Percentiles rank a stretch among this genome's conserved stretches.
These are phyloP conservation scores for Melopsittacus undulatus DNA, from an alignment of 2,797 vertebrate genomes.

Conservation along the genomic window DNA sequence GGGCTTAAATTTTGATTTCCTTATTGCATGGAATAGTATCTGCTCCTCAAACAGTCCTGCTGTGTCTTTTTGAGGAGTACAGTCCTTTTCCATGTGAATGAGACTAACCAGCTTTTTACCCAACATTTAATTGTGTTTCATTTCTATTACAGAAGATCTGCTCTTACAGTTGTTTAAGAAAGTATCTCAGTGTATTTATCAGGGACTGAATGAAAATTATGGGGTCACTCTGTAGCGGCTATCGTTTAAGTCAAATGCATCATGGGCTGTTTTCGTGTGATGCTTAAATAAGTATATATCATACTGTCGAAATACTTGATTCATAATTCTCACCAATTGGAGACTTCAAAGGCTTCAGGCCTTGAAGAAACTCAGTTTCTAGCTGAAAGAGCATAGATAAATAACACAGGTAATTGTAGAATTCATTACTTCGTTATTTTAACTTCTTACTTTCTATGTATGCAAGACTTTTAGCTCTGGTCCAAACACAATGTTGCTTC, in stretches of 20 bases:
- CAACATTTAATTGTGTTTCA: neutral
- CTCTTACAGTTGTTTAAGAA: neutral
- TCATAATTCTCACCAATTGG: neutral
- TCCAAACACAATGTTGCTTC: neutral
- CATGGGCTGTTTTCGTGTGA: accelerated
- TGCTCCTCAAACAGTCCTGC: neutral
- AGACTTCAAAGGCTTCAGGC: neutral
- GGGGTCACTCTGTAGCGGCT: neutral
- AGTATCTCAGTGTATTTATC: neutral
- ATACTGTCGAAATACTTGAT: neutral
- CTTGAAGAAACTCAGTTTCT: neutral
- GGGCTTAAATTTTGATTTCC: neutral
- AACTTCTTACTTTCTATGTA: neutral
- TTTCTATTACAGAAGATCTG: neutral
- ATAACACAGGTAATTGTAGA: neutral
- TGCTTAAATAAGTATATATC: neutral
- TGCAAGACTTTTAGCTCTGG: neutral
- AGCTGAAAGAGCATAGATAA: neutral
- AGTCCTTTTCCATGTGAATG: neutral
- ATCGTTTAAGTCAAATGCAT: neutral
- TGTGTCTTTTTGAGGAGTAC: neutral
- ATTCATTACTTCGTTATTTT: neutral
- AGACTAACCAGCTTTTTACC: neutral
- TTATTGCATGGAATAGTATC: neutral
- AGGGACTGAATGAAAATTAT: neutral